Percentiles rank a stretch among this genome's conserved stretches.
Evolutionary conservation across 2,888 invertebrate genomes (phyloP).

Genomic region (Artemia sinica): DNA sequence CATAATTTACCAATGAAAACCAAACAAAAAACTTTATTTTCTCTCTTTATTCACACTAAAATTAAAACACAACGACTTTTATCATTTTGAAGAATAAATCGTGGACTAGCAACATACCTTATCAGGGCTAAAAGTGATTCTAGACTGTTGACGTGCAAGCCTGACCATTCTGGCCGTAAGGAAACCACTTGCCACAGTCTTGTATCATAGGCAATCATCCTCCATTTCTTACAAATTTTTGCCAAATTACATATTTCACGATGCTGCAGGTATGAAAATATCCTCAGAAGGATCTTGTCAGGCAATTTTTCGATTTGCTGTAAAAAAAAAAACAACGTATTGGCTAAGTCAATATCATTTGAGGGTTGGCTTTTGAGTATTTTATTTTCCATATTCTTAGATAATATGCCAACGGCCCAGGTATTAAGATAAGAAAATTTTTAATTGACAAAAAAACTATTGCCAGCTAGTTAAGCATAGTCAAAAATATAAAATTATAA

Average conservation of each 20-base stretch:
- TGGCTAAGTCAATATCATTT: too few species aligned
- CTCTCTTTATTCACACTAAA: neutral
- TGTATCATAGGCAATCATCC: constrained; percentile 84
- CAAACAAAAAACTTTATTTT: too few species aligned
- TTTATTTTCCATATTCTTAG: too few species aligned
- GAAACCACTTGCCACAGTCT: constrained; percentile 89
- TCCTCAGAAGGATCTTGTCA: constrained; percentile 81
- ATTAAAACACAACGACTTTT: neutral
- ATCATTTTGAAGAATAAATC: neutral
- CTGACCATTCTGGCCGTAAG: constrained; percentile 86
- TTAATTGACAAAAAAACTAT: too few species aligned
- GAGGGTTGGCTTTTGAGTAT: too few species aligned
- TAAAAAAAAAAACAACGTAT: constrained; percentile 29
- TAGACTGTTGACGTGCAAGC: constrained; percentile 70
- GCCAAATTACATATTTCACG: constrained; percentile 86
- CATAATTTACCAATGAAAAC: too few species aligned
- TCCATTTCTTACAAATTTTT: constrained; percentile 87
- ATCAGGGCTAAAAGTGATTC: constrained; percentile 74
- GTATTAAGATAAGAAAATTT: too few species aligned
- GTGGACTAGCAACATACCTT: constrained; percentile 34
- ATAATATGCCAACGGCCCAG: too few species aligned
- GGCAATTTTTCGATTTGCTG: constrained; percentile 92
- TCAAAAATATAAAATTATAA: too few species aligned
- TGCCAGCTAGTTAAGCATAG: too few species aligned
- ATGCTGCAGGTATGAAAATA: constrained; percentile 84